Conservation (phyloP, 2,797 vertebrate species). For the Fistularia commersonii region DNA sequence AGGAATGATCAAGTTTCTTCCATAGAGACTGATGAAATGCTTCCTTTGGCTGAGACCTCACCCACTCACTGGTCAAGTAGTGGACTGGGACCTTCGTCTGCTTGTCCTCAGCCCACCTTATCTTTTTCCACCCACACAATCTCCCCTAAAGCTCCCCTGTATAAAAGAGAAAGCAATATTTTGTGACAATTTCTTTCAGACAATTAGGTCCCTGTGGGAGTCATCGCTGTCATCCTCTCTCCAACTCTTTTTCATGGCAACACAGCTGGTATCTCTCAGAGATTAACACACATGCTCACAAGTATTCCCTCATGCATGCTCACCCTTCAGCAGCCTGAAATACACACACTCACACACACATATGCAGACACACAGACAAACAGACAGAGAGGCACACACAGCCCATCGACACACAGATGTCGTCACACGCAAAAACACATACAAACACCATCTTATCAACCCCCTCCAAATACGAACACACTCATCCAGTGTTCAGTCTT, state of each 20-base stretch:
- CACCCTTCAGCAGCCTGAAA: not conserved
- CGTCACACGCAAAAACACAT: constrained; percentile 13
- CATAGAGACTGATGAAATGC: constrained; percentile 20
- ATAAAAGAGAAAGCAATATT: constrained; percentile 57
- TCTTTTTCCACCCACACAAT: constrained; percentile 36
- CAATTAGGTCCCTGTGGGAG: constrained; percentile 63
- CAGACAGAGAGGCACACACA: constrained; percentile 8
- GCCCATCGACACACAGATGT: too few relatives aligned
- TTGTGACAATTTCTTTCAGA: constrained; percentile 67
- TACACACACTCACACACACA: constrained; percentile 3
- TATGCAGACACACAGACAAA: constrained; percentile 6
- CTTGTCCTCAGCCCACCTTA: constrained; percentile 22
- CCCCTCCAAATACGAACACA: too few relatives aligned
- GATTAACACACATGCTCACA: constrained; percentile 22
- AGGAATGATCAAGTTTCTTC: constrained; percentile 29
- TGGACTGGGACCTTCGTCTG: constrained; percentile 26
- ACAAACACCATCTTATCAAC: too few relatives aligned
- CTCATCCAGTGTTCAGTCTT: too few relatives aligned
- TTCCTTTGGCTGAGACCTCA: constrained; percentile 14
- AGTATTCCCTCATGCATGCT: constrained; percentile 16
- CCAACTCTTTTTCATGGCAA: constrained; percentile 22
- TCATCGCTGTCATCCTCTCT: constrained; percentile 19
- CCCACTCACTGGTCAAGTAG: constrained; percentile 29
- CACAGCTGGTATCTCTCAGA: constrained; percentile 59
- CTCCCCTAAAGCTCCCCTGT: constrained; percentile 55